Percentiles rank a stretch among this genome's conserved stretches.
phyloP scores from a whole-genome alignment of 1,140 invertebrate species.

The Hyles euphorbiae region DNA sequence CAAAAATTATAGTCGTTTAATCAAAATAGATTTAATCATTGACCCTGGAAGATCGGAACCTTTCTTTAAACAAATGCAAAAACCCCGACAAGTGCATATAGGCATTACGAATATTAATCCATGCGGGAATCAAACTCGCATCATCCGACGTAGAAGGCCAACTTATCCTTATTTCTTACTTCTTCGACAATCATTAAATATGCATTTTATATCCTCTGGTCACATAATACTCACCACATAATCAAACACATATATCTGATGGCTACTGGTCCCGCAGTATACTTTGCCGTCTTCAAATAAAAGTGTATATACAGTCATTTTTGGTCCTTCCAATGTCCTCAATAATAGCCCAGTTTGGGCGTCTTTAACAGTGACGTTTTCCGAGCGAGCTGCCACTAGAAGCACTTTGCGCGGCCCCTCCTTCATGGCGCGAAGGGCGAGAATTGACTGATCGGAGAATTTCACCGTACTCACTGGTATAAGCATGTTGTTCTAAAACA shows the following conservation, averaged over 20 bases:
- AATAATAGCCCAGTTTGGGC: constrained; percentile 79
- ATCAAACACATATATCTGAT: constrained; percentile 80
- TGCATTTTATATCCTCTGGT: too few relatives aligned
- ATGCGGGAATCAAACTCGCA: too few relatives aligned
- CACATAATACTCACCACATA: constrained; percentile 79
- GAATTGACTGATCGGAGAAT: constrained; percentile 78
- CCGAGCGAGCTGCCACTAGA: constrained; percentile 79
- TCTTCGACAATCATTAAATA: too few relatives aligned
- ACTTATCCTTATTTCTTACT: too few relatives aligned
- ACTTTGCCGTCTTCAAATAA: constrained; percentile 78
- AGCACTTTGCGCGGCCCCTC: constrained; percentile 81
- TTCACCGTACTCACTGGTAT: constrained; percentile 75
- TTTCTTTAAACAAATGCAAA: too few relatives aligned
- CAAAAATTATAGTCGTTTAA: too few relatives aligned
- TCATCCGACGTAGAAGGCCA: too few relatives aligned
- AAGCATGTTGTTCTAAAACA: constrained; percentile 73
- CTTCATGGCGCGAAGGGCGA: constrained; percentile 80
- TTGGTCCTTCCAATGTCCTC: constrained; percentile 77
- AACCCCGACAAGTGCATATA: too few relatives aligned
- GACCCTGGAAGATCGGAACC: too few relatives aligned
- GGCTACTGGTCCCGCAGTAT: constrained; percentile 81
- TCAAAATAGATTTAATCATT: too few relatives aligned
- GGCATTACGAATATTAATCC: too few relatives aligned
- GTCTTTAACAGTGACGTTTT: constrained; percentile 80
- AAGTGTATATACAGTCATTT: constrained; percentile 81